Conservation (phyloP, 2,797 vertebrate genomes). For the Lemur catta region DNA sequence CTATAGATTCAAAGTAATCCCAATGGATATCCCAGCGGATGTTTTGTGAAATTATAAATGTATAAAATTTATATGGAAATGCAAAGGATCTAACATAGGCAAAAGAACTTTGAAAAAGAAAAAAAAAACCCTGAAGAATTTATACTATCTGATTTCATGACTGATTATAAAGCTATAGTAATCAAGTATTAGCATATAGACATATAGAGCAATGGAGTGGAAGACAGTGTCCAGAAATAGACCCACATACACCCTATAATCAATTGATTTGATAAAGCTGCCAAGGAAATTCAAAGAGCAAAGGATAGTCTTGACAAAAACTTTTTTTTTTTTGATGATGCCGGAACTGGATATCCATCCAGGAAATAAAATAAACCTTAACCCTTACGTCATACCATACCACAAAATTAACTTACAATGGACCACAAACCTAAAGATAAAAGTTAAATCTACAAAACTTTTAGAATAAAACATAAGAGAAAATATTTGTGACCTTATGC, state of each 20-base stretch:
- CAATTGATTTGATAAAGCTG: background rate
- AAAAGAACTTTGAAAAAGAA: background rate
- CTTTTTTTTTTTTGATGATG: background rate
- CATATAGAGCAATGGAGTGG: background rate
- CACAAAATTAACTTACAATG: constrained; percentile 1
- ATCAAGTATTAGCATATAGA: background rate
- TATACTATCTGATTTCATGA: background rate
- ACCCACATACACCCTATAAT: background rate
- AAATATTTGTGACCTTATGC: background rate
- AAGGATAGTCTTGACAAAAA: background rate
- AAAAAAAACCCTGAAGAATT: background rate
- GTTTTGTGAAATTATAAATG: background rate
- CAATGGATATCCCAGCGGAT: background rate
- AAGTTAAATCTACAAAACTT: background rate
- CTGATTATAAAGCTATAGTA: background rate
- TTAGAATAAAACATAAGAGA: background rate
- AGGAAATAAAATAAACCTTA: constrained; percentile 10
- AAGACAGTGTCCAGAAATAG: background rate
- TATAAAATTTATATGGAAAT: background rate
- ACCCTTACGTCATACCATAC: background rate
- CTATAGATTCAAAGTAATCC: background rate
- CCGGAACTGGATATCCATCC: background rate
- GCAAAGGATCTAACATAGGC: background rate
- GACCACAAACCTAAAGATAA: background rate
- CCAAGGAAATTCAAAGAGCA: background rate